Evolutionary conservation across 2,888 invertebrate species (phyloP), one percentile per base, ranked within the genome.

Genomic region (Stenchaetothrips biformis): DNA sequence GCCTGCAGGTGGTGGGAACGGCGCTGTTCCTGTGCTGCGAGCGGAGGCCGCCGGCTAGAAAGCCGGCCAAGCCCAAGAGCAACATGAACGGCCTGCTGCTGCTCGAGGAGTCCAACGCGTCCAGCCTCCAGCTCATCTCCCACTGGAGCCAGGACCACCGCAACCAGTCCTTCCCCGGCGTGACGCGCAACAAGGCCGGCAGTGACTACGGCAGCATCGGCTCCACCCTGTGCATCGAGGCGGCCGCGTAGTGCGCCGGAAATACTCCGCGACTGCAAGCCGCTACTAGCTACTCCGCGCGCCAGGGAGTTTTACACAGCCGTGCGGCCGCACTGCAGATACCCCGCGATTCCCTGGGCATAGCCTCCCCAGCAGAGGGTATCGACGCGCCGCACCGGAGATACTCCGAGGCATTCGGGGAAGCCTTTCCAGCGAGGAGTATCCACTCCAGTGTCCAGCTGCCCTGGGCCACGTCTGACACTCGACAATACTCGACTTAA

Each of bases 201-300:
- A 74, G 7, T 25, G 67, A 74, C 67, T 74, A 74, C 67, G 67
- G 67, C 67, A 74, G 67, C 67, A 74, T 74, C 21, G 67, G 67
- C 21, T 74, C 67, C 59, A 59, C 18, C 59, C 16, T 59, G 67
- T 67, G 25, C 67, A 74, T 74, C 67, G 67, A 74, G 21, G 67
- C 25, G 67, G 67, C 67, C 21, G 67, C 67, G 21, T 74, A 74
- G 67, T 8, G 67, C 53, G 37, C 37, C 4, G 37, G 37, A 37
- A 4, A 37, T 37, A 37, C 37, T 37, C 37, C 37, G 37, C 37
- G 37, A 37, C 37, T 37, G 2, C 37, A 37, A 4, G 37, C 1
- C 37, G 37, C 2, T 37, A 2, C 2, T 4, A 37, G 37, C 1
- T 37, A 37, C 37, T 37, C 37, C 37, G 37, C 37, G 37, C 37